A percentile compares a stretch with the other conserved stretches of the same genome.
Conservation (phyloP, 2,113 vertebrate species). For the Nycticebus coucang region DNA sequence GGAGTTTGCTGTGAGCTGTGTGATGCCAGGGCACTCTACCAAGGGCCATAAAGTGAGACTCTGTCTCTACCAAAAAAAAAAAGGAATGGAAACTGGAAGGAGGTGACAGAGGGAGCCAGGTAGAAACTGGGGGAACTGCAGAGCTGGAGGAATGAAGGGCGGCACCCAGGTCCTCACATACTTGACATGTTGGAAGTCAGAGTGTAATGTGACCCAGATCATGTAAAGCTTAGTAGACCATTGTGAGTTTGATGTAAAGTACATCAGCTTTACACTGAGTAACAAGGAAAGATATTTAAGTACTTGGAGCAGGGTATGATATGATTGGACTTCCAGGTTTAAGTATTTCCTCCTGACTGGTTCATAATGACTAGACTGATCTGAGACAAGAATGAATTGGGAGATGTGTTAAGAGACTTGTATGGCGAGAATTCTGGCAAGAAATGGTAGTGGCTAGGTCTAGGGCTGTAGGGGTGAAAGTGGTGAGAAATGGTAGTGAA, state of each 20-base stretch:
- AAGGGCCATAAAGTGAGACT: too few species aligned
- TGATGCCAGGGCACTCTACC: too few species aligned
- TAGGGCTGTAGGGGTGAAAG: background rate
- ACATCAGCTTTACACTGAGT: background rate
- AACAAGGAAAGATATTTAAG: background rate
- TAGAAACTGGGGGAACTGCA: background rate
- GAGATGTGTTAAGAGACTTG: background rate
- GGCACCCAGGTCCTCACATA: background rate
- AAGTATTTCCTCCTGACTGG: background rate
- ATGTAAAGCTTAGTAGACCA: background rate
- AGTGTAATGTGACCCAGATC: background rate
- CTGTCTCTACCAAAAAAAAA: too few species aligned
- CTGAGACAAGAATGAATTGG: background rate
- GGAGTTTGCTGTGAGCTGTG: too few species aligned
- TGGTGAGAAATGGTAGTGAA: background rate
- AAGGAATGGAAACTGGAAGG: background rate
- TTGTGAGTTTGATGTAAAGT: background rate
- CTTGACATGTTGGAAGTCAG: background rate
- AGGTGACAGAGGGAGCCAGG: background rate
- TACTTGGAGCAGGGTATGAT: background rate
- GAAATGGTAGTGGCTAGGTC: background rate
- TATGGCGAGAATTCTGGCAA: background rate
- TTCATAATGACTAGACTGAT: background rate
- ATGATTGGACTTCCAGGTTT: background rate
- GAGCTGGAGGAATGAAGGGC: background rate